phyloP scores from a whole-genome alignment of 1,140 invertebrate genomes.

The Schlechtendalia chinensis region DNA sequence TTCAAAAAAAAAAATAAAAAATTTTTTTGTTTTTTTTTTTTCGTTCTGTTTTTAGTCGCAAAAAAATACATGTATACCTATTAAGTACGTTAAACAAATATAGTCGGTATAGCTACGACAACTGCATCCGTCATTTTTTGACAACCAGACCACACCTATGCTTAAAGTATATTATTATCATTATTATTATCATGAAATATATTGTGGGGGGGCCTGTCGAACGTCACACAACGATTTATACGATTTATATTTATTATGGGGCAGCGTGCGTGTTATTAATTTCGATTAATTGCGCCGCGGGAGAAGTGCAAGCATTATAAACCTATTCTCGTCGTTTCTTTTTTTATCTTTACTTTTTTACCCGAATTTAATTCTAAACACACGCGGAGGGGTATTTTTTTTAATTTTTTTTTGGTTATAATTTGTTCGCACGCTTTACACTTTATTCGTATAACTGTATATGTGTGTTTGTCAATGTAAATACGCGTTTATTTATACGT shows the following conservation, averaged over 20 bases:
- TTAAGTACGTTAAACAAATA: constrained; percentile 22
- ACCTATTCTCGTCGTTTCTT: background rate
- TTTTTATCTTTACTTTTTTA: background rate
- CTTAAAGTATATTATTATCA: background rate
- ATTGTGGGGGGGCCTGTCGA: no score
- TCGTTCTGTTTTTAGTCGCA: no score
- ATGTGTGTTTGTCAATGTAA: background rate
- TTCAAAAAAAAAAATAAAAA: no score
- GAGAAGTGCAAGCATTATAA: background rate
- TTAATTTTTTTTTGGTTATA: background rate
- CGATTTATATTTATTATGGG: background rate
- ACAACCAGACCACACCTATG: constrained; percentile 29
- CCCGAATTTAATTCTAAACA: background rate
- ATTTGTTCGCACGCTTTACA: background rate
- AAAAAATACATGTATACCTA: constrained; percentile 13
- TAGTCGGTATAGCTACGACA: constrained; percentile 33
- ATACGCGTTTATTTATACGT: background rate
- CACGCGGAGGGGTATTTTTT: background rate
- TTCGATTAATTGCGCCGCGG: constrained; percentile 34
- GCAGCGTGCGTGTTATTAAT: constrained; percentile 2
- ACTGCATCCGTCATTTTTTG: background rate
- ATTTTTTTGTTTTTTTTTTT: no score
- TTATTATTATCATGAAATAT: no score
- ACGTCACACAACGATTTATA: constrained; percentile 25
- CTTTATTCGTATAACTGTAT: no score